Conservation (phyloP, 2,888 invertebrate genomes). For the Amorpha juglandis region DNA sequence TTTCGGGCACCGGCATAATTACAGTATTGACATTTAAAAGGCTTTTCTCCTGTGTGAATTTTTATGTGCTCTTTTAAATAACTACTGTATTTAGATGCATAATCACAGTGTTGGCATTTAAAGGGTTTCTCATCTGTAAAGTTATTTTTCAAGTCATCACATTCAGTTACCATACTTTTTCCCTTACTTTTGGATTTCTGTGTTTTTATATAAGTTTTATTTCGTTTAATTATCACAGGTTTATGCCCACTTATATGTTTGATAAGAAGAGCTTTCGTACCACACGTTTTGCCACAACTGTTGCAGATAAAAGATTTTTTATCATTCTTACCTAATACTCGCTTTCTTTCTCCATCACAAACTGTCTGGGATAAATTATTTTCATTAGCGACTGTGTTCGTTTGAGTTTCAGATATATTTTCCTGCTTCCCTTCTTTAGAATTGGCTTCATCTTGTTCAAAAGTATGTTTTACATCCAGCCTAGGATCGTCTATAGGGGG, state of each 20-base stretch:
- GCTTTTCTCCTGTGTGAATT: slow-evolving; percentile 21
- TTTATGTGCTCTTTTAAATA: background rate
- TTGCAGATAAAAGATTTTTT: slow-evolving; percentile 6
- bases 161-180: background rate
- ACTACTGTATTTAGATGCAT: background rate
- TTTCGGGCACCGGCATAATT: background rate
- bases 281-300: background rate
- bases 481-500: background rate
- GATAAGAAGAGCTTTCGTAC: background rate
- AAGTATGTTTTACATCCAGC: background rate
- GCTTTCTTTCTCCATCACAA: background rate
- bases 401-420: background rate
- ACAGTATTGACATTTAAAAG: slow-evolving; percentile 26
- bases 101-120: slow-evolving; percentile 6
- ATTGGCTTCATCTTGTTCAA: background rate
- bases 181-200: background rate
- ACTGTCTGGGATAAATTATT: background rate
- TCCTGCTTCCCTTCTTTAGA: background rate
- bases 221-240: background rate
- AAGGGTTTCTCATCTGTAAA: background rate
- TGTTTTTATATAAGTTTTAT: background rate
- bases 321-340: background rate
- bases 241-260: background rate
- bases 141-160: background rate
- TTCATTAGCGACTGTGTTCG: background rate